Evolutionary conservation across 2,797 vertebrate species (phyloP).

Genomic region (Hydrocynus forskahlii): DNA sequence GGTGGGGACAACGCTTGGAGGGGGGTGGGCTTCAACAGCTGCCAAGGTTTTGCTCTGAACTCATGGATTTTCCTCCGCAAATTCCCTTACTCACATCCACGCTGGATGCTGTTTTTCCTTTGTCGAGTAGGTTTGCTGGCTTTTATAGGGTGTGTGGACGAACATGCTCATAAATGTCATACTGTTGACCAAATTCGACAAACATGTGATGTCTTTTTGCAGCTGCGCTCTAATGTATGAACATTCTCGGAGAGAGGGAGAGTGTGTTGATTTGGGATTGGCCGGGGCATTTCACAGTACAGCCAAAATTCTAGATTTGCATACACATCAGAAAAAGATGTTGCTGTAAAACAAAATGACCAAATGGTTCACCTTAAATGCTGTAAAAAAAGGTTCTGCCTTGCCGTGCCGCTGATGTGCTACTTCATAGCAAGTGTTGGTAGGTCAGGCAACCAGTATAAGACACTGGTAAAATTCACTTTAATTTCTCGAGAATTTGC

Average conservation of each 20-base stretch:
- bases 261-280: not conserved
- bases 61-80: conserved; percentile 42
- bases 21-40: conserved; percentile 21
- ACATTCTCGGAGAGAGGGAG: not conserved
- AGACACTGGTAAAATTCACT: no score
- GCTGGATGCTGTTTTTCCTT: conserved; percentile 4
- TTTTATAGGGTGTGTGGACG: conserved; percentile 47
- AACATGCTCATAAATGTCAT: conserved; percentile 40
- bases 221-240: conserved; percentile 1
- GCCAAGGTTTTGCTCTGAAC: conserved; percentile 50
- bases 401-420: no score
- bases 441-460: no score
- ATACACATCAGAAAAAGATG: conserved; percentile 14
- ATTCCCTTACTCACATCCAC: conserved; percentile 19
- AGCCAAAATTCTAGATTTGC: not conserved
- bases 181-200: conserved; percentile 34
- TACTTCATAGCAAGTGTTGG: no score
- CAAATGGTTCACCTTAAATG: not conserved
- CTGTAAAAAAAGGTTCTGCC: no score
- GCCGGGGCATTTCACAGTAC: not conserved
- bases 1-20: conserved; percentile 58
- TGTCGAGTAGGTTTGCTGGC: conserved; percentile 2
- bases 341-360: not conserved
- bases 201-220: conserved; percentile 36
- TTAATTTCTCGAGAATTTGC: no score